Base-by-base conservation (phyloP, 2,888 invertebrate species). In the Stenurella melanura region DNA sequence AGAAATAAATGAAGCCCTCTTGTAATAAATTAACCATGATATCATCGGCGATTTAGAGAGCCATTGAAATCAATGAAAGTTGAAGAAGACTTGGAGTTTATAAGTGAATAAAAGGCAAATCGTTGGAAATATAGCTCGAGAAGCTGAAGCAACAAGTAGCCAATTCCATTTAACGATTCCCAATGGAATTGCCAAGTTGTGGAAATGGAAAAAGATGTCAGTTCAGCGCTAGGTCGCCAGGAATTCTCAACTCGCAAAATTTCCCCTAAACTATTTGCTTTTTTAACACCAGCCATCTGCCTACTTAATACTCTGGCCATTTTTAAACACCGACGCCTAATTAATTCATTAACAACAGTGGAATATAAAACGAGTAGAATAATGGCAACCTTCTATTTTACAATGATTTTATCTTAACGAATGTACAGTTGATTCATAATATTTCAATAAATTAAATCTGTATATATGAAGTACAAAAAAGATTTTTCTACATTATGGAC, bases 151-250 rank as follows among this genome's bases (percentile, higher is more conserved):
- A 85, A 85, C 85, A 85, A 85, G 85, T 85, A 84, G 85, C 84
- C 84, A 85, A 85, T 85, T 83, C 83, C 83, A 79, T 81, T 81
- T 85, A 84, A 85, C 85, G 83, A 84, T 85, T 83, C 84, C 84
- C 84, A 80, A 84, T 84, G 83, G 85, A 81, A 85, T 83, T 83
- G 82, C 81, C 82, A 81, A 78, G 78, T 80, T 74, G 82, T 64
- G 75, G 77, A 76, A 77, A 79, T 73, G 77, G 84, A 83, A 84
- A 84, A 82, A 83, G 82, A 83, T 79, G 81, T 83, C 81, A 81
- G 80, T 67, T 54, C 58, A n/a, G 18, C 73, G 57, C 63, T 58
- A 68, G 68, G 76, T 74, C 76, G 78, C 70, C 70, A 60, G 69
- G 78, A 78, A 78, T 78, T 74, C 75, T 63, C 75, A 70, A 67